Evolutionary conservation across 1,140 invertebrate genomes (phyloP).

Genomic region (Homarus americanus): DNA sequence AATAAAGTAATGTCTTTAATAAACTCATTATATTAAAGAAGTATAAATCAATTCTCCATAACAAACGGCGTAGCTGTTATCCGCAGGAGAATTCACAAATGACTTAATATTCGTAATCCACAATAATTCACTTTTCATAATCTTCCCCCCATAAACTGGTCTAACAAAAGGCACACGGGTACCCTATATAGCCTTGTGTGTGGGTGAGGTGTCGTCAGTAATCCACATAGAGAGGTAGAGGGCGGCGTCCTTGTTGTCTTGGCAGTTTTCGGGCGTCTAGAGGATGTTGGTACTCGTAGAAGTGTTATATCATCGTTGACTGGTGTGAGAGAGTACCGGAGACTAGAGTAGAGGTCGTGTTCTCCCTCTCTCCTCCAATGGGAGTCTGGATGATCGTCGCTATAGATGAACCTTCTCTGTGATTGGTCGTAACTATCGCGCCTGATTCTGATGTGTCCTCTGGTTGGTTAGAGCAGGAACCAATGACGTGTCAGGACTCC

Average conservation of each 20-base stretch:
- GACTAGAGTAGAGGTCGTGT: no score
- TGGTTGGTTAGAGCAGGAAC: not conserved
- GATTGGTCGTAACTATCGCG: not conserved
- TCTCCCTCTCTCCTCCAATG: not conserved
- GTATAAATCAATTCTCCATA: no score
- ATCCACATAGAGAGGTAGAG: not conserved
- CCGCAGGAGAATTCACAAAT: no score
- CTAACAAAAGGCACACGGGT: not conserved
- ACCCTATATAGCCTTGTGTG: no score
- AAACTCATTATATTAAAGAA: no score
- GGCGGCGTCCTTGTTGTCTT: not conserved
- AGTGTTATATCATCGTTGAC: not conserved
- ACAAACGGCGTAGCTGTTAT: no score
- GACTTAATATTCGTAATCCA: no score
- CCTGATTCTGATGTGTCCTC: not conserved
- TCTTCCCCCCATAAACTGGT: not conserved
- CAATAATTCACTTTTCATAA: not conserved
- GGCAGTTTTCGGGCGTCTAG: no score
- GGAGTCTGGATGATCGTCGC: not conserved
- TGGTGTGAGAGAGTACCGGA: not conserved
- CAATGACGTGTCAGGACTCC: conserved; percentile 42
- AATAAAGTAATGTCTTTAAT: no score
- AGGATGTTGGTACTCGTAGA: not conserved
- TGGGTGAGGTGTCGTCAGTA: not conserved
- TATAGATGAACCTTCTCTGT: not conserved